Percentiles rank a stretch among this genome's conserved stretches.
These are phyloP conservation scores for Thamnophis sirtalis DNA, from an alignment of 2,113 vertebrate genomes.

Conservation along the genomic window DNA sequence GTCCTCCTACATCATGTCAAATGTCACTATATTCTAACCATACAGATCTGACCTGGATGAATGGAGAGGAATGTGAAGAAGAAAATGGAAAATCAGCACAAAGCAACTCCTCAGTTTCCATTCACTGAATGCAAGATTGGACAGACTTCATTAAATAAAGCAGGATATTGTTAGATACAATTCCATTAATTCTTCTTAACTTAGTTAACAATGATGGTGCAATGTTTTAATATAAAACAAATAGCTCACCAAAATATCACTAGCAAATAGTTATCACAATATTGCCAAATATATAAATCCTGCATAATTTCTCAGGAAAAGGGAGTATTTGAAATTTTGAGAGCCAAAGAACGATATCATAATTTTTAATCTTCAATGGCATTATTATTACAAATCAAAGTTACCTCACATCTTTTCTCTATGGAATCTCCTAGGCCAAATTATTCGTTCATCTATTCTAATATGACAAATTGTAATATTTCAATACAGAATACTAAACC, in stretches of 20 bases:
- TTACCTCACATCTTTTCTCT: not conserved
- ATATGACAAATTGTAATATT: not conserved
- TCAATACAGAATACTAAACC: not conserved
- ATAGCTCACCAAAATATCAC: not conserved
- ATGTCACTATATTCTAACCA: not conserved
- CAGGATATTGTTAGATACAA: not conserved
- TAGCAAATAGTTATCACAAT: not conserved
- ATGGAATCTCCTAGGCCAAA: not conserved
- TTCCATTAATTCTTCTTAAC: not conserved
- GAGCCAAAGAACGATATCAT: not conserved
- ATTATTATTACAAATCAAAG: not conserved
- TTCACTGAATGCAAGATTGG: not conserved
- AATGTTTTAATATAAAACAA: not conserved
- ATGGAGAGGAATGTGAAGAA: not conserved
- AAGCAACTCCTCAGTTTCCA: not conserved
- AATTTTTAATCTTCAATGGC: not conserved
- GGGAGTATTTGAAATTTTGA: not conserved
- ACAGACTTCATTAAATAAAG: not conserved
- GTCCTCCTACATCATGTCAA: not conserved
- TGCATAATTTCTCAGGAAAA: not conserved
- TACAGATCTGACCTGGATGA: not conserved
- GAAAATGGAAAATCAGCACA: not conserved
- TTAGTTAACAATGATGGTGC: not conserved
- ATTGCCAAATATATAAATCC: not conserved
- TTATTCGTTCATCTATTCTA: not conserved